Evolutionary conservation across 2,888 invertebrate species (phyloP).

Genomic region (Macaria liturata): DNA sequence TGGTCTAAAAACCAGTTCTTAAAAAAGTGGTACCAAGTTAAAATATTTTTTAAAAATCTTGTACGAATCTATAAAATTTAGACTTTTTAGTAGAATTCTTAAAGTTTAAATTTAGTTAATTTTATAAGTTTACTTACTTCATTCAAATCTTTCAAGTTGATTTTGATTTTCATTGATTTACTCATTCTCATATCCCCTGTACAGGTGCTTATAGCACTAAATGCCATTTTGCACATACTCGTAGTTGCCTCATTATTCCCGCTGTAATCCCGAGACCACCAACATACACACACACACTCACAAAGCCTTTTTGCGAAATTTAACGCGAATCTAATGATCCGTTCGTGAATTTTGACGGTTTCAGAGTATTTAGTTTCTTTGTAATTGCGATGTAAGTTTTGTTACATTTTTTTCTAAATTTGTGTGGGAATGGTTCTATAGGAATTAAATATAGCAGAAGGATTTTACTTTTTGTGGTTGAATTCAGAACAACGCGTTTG

Average conservation of each 20-base stretch:
- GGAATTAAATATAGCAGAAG: constrained; percentile 26
- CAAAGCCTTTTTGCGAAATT: constrained; percentile 54
- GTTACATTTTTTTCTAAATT: constrained; percentile 34
- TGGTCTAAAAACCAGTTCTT: too few relatives aligned
- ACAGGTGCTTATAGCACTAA: too few relatives aligned
- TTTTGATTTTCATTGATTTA: too few relatives aligned
- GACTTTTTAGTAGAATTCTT: too few relatives aligned
- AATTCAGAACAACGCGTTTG: constrained; percentile 8
- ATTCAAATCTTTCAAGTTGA: too few relatives aligned
- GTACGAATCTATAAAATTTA: too few relatives aligned
- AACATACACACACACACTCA: constrained; percentile 42
- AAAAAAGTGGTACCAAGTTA: too few relatives aligned
- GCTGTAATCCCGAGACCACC: constrained; percentile 76
- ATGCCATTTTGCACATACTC: constrained; percentile 16
- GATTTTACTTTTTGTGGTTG: not conserved
- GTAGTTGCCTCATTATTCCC: constrained; percentile 75
- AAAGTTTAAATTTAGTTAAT: too few relatives aligned
- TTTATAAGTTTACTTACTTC: too few relatives aligned
- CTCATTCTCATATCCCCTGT: not conserved
- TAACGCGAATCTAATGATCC: constrained; percentile 73
- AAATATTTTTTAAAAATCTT: too few relatives aligned
- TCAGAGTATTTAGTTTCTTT: constrained; percentile 50
- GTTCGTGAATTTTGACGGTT: constrained; percentile 75
- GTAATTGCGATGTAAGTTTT: constrained; percentile 36
- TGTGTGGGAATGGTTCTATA: constrained; percentile 30